Base-by-base conservation (phyloP, 2,113 vertebrate genomes). In the Semicossyphus pulcher region DNA sequence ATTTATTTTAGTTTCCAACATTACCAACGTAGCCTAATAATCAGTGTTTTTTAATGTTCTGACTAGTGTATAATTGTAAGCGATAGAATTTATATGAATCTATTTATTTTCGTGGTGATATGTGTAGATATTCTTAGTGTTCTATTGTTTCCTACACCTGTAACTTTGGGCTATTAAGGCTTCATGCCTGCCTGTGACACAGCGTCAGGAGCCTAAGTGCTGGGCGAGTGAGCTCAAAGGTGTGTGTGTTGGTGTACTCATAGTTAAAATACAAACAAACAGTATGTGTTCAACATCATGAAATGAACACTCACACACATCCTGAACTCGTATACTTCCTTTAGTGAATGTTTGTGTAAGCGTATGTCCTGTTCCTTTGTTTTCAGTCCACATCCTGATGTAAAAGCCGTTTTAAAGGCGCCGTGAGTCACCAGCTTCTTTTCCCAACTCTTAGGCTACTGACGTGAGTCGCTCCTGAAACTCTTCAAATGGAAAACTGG, bases 1-100 rank as follows among this genome's bases (percentile, higher is more conserved):
- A 51, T 77, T 68, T 71, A 10, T 29, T 56, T 56, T 68, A 68
- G n/a, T 29, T 39, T 78, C 76, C n/a, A 62, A 78, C 88, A 84
- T 88, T 74, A 86, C 88, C 85, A 89, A 80, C 81, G 79, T 91
- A 88, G 87, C 90, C 90, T 89, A 86, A 85, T 84, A 86, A 77
- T 76, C 59, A 23, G 81, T 91, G 86, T 88, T 86, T 91, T 89
- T 81, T 89, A 88, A 87, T 85, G 89, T 90, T 89, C 70, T 78
- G 67, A 84, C 65, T 80, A 72, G 83, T 90, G 85, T 86, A 57
- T 72, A 80, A 61, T 42, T 71, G 88, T 92, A 90, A 80, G 47
- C 39, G 58, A 79, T 89, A 87, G 80, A 82, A 20, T 91, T 90
- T 85, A 76, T 92, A 87, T 86, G 49, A 79, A 73, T 88, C 64